Conservation (phyloP, 2,113 vertebrate genomes). For the Taurulus bubalis region DNA sequence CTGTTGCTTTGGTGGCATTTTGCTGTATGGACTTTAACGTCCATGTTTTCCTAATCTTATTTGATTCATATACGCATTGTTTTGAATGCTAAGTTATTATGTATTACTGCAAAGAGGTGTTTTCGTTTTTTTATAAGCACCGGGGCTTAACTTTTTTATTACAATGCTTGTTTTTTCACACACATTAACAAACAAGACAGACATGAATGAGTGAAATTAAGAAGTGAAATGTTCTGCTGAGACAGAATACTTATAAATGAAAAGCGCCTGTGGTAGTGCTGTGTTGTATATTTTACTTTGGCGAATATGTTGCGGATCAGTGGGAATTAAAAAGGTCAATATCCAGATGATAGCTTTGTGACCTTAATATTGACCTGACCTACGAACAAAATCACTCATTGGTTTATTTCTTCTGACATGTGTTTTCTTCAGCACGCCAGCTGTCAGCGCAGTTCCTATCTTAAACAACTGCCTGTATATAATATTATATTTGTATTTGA, state of each 20-base stretch:
- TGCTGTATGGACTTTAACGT: conserved; percentile 69
- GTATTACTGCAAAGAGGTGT: conserved; percentile 53
- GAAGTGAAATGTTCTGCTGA: conserved; percentile 33
- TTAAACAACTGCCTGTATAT: conserved; percentile 73
- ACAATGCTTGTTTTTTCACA: conserved; percentile 56
- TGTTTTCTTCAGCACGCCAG: conserved; percentile 59
- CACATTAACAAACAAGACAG: conserved; percentile 45
- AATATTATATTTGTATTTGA: conserved; percentile 71
- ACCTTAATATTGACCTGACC: conserved; percentile 73
- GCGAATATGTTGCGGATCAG: conserved; percentile 58
- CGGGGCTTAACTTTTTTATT: conserved; percentile 64
- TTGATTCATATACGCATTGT: conserved; percentile 79
- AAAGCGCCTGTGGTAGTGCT: conserved; percentile 26
- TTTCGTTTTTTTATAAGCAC: conserved; percentile 60
- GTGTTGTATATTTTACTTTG: conserved; percentile 63
- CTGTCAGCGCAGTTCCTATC: conserved; percentile 64
- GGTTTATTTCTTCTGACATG: conserved; percentile 61
- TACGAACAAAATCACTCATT: conserved; percentile 51
- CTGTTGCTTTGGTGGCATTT: conserved; percentile 76
- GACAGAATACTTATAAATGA: conserved; percentile 33
- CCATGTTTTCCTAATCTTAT: conserved; percentile 74
- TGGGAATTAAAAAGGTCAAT: conserved; percentile 58
- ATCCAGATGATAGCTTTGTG: conserved; percentile 47
- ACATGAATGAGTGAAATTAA: conserved; percentile 54
- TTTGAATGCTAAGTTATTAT: conserved; percentile 81